These are phyloP conservation scores for Lutjanus erythropterus DNA, from an alignment of 2,113 vertebrate species.

Conservation along the genomic window DNA sequence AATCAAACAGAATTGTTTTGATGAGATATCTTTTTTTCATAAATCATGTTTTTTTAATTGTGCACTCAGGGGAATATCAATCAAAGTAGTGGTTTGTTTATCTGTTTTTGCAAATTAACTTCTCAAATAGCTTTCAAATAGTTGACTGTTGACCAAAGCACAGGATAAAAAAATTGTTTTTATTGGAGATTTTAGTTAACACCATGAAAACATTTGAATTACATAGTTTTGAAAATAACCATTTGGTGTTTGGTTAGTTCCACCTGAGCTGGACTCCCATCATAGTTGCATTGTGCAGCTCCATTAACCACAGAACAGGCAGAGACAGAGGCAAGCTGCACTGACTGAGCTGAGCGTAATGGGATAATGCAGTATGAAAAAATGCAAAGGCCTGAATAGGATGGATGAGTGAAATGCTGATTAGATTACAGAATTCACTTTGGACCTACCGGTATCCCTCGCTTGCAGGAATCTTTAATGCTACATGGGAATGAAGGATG, in stretches of 20 bases:
- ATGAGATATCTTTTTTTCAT: no score
- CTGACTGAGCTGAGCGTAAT: constrained; percentile 43
- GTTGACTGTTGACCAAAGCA: background rate
- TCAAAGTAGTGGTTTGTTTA: no score
- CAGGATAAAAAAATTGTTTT: background rate
- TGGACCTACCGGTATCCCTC: constrained; percentile 43
- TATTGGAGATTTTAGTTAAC: background rate
- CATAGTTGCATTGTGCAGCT: constrained; percentile 32
- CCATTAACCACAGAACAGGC: constrained; percentile 55
- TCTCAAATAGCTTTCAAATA: background rate
- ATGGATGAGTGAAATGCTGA: constrained; percentile 58
- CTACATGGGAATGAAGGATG: constrained; percentile 28
- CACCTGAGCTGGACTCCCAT: constrained; percentile 31
- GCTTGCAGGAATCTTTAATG: constrained; percentile 41
- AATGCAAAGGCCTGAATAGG: constrained; percentile 46
- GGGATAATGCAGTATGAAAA: constrained; percentile 56
- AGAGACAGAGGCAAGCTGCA: constrained; percentile 37
- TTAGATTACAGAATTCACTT: constrained; percentile 68
- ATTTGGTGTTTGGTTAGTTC: constrained; percentile 38
- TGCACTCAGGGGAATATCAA: no score
- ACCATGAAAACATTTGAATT: background rate
- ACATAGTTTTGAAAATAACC: background rate
- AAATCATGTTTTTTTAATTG: no score
- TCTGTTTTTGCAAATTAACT: background rate
- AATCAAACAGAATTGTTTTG: no score